Base-by-base conservation (phyloP, 1,140 invertebrate genomes). In the Eumaeus atala region DNA sequence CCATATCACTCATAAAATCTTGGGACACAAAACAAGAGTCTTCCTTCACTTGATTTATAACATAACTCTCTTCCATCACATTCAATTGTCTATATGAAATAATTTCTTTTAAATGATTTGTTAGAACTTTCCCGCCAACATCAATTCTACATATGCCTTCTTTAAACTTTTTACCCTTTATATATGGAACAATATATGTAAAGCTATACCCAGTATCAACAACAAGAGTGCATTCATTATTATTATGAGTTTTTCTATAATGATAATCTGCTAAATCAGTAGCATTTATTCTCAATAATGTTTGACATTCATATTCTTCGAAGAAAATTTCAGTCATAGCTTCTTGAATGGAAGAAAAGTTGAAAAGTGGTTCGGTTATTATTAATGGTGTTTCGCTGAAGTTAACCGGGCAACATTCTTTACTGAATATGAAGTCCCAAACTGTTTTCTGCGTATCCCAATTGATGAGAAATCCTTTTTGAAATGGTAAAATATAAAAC, bases 21-120 rank as follows among this genome's bases (percentile, higher is more conserved):
- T 91, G 89, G 0, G 97, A 95, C 0, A 99, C 96, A 89, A 94
- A 99, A 76, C 98, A 99, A 0, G 94, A 92, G 82, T 99, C 98
- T 88, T 99, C 98, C 84, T 99, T 99, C 0, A 95, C 94, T 88
- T 99, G 97, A 87, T 99, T 99, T 9, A 99, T 97, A 0, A 99
- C 97, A 87, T 97, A 98, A 0, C 97, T 99, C 87, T 99, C 98
- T 79, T 99, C 98, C 95, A 99, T 97, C 0, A 99, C 97, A 90
- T 99, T 96, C 12, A 99, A 87, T 72, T 99, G 97, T 36, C 97
- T 90, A 77, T 98, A 99, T 0, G 98, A 99, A 59, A 99, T 94
- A 9, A 99, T 92, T 84, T 99, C 98, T 80, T 99, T 99, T 35
- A 99, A 87, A 87, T 99, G 96, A 90, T 99, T 99, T 0, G 98